Conservation (phyloP, 2,888 invertebrate genomes). For the Notodromas monacha region DNA sequence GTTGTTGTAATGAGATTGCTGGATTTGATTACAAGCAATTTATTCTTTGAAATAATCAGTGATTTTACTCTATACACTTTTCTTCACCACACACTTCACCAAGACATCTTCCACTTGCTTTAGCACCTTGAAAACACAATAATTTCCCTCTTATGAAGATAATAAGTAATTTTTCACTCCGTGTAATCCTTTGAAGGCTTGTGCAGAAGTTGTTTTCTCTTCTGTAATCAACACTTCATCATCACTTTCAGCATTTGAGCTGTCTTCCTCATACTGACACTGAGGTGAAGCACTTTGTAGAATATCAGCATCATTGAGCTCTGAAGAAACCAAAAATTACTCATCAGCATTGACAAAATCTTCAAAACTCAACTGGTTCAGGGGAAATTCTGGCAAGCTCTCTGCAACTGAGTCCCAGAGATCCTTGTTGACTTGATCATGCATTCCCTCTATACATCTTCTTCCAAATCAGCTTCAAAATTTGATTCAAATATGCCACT, state of each 20-base stretch:
- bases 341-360: slow-evolving; percentile 1
- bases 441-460: not conserved
- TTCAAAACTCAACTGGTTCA: not conserved
- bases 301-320: not conserved
- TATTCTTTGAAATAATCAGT: slow-evolving; percentile 1
- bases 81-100: not conserved
- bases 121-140: not conserved
- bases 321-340: not conserved
- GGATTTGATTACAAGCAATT: no score
- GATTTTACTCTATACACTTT: not conserved
- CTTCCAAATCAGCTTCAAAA: not conserved
- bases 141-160: not conserved
- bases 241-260: slow-evolving; percentile 1
- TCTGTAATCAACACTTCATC: not conserved
- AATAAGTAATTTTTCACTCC: not conserved
- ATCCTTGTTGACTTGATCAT: not conserved
- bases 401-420: not conserved
- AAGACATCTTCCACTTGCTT: not conserved
- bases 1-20: no score
- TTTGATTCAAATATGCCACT: not conserved
- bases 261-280: no score
- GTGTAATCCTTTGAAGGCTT: not conserved
- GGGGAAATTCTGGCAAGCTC: not conserved
- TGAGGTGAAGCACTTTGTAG: not conserved
- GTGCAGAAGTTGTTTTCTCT: not conserved